Evolutionary conservation across 2,888 invertebrate species (phyloP), one percentile per base, ranked within the genome.

Genomic region (Pollenia angustigena): DNA sequence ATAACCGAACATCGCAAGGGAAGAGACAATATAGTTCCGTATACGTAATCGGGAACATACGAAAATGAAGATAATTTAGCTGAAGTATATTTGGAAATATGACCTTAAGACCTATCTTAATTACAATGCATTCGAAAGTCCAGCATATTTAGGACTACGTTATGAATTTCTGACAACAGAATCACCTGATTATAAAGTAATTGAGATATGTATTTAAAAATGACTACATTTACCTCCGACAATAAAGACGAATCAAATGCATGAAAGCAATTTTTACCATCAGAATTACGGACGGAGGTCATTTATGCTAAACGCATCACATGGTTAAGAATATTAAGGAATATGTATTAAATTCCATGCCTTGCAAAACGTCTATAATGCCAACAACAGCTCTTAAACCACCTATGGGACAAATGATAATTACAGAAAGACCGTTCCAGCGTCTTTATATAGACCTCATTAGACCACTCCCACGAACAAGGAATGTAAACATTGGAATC

Each of bases 201-300:
- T 60, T 3, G 40, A 60, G 14, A 60, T 40, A 40, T 60, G 7
- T 60, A 60, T 60, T n/a, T 40, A 60, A 60, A 60, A n/a, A 32
- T n/a, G 12, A 56, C 23, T 4, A 11, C 1, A 23, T 23, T 56
- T 56, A 12, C 23, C 10, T 14, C 56, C 11, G 56, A 4, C 3
- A 56, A 32, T 7, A 32, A 32, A 56, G 56, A 56, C 12, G 56
- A 56, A 12, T 56, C 56, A 23, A 32, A 56, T 12, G 11, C 56
- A 32, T 56, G 56, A 23, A 56, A 56, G 32, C 32, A 23, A 8
- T 56, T 23, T 56, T 23, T 56, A 11, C 23, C 23, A 56, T 6
- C 8, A 32, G 23, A 56, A 56, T 32, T 56, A 23, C 56, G 23
- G 3, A 56, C 11, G 10, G n/a, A 23, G 7, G 56, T 56, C 23